Percentiles rank a stretch among this genome's conserved stretches.
Evolutionary conservation across 2,888 invertebrate genomes (phyloP).

Genomic region (Dilophus febrilis): DNA sequence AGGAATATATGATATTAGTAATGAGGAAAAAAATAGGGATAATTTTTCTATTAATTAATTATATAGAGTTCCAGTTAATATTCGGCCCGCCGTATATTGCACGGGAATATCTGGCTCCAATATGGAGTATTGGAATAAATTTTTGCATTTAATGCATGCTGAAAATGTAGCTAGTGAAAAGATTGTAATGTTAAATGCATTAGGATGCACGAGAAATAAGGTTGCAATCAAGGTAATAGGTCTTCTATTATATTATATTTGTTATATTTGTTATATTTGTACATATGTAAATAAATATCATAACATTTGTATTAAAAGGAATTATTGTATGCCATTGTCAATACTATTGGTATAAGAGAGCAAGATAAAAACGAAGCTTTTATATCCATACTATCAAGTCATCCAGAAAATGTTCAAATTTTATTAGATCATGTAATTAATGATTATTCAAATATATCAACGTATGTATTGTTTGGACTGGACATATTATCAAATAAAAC

Average conservation of each 20-base stretch:
- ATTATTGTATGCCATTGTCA: no score
- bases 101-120: conserved; percentile 48
- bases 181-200: conserved; percentile 40
- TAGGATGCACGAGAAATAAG: conserved; percentile 47
- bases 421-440: conserved; percentile 34
- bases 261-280: no score
- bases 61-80: conserved; percentile 42
- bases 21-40: no score
- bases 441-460: conserved; percentile 11
- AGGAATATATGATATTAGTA: no score
- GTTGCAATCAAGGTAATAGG: conserved; percentile 34
- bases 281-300: no score
- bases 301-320: no score
- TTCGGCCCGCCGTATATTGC: conserved; percentile 57
- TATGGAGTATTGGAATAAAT: conserved; percentile 41
- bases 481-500: no score
- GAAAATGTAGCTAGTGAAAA: conserved; percentile 52
- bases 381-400: conserved; percentile 33
- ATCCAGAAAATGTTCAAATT: conserved; percentile 34
- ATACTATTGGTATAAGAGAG: conserved; percentile 21
- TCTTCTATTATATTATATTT: neutral
- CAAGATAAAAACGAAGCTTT: conserved; percentile 25
- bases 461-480: conserved; percentile 22
- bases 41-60: no score
- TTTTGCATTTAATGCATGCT: conserved; percentile 41